Conservation (phyloP, 2,888 invertebrate species). For the Spilarctia lutea region DNA sequence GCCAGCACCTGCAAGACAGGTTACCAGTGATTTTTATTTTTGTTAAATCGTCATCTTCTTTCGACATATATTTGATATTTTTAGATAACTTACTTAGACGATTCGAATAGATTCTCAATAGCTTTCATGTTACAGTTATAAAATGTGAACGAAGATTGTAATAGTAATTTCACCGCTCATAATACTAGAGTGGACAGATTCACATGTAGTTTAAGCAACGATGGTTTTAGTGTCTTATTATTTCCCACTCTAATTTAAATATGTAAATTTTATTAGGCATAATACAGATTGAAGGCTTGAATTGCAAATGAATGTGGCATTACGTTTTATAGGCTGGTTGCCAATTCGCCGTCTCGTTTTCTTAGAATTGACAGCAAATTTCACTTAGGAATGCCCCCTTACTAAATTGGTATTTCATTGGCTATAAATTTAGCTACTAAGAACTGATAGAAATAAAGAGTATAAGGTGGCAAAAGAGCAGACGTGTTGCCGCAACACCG, state of each 20-base stretch:
- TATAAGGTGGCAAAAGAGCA: too few species aligned
- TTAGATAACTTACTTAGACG: neutral
- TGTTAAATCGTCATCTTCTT: neutral
- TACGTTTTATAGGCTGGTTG: conserved; percentile 85
- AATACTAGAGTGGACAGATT: neutral
- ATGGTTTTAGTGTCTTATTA: conserved; percentile 83
- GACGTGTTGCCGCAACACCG: too few species aligned
- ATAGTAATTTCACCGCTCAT: neutral
- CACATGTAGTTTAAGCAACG: conserved; percentile 57
- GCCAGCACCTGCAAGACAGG: too few species aligned
- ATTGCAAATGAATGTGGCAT: conserved; percentile 86
- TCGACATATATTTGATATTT: neutral
- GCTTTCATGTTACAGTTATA: neutral
- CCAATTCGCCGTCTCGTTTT: conserved; percentile 83
- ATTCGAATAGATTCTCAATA: too few species aligned
- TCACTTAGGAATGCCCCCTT: conserved; percentile 76
- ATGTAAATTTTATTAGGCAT: conserved; percentile 87
- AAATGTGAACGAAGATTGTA: neutral
- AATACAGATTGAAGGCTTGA: conserved; percentile 85
- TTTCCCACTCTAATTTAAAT: conserved; percentile 86
- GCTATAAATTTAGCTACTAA: conserved; percentile 55
- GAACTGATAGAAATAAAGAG: conserved; percentile 50
- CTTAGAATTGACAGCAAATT: conserved; percentile 78
- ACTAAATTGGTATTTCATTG: conserved; percentile 70
- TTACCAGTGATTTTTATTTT: neutral